Evolutionary conservation across 2,797 vertebrate genomes (phyloP), one percentile per base, ranked within the genome.

Genomic region (Ficedula albicollis): DNA sequence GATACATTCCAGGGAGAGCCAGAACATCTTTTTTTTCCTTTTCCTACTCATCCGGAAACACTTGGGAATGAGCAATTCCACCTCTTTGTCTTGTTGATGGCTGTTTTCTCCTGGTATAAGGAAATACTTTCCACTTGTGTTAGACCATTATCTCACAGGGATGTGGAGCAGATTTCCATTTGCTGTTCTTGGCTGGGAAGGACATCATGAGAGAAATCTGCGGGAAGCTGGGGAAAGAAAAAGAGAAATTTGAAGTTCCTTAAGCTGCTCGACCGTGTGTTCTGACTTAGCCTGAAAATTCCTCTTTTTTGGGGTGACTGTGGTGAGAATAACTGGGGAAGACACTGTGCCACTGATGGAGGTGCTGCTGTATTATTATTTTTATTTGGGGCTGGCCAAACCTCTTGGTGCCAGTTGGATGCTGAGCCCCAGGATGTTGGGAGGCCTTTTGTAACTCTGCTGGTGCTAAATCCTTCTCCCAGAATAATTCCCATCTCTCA

Each of bases 91-190:
- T 79, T 87, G 51, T 49, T 68, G 87, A 74, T 74, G 59, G 39
- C 44, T 77, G 55, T 76, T 95, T 86, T 87, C 77, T 88, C 66
- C 62, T 48, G 19, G 25, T 58, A 4, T 39, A 55, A 82, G 90
- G 76, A 78, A 87, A 75, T 58, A 41, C 22, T 93, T 94, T 74
- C 77, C 51, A 36, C 62, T 90, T 80, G 10, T 22, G 39, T 93
- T 48, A 38, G 49, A 58, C 55, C 36, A 21, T 77, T 69, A 44
- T 72, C 82, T 94, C 60, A 11, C 34, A 29, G 0, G 46, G 58
- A 89, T 75, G 75, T 44, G 41, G 34, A 79, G 19, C 51, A 70
- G 46, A 59, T 91, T 91, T 90, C 60, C 79, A 56, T 74, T 43
- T 13, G 4, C 84, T 59, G 52, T 75, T 79, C 29, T 67, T 72